Base-by-base conservation (phyloP, 2,113 vertebrate species). In the Pseudonaja textilis region DNA sequence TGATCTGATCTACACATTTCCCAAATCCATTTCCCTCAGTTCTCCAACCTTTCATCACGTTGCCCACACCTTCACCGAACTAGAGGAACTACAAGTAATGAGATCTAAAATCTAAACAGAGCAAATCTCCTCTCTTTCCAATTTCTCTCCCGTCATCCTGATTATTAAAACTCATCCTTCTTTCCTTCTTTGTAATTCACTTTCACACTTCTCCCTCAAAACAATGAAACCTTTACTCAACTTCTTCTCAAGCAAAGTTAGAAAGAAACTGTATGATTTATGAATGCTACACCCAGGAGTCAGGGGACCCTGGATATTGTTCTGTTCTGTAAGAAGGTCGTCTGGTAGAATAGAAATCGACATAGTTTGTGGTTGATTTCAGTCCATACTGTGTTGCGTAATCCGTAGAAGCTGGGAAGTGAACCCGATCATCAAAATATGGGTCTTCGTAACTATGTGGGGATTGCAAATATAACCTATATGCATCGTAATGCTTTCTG, bases 281-380 rank as follows among this genome's bases (percentile, higher is more conserved):
- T 91, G 91, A 94, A 88, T 91, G 95, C 96, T 99, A 99, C 97
- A 99, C 99, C 99, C 99, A 99, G 39, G 99, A 99, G 97, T 99
- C 99, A 0, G 99, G 99, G 9, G 99, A 99, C 92, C 98, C 99
- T 0, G 99, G 99, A 97, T 99, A 99, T 96, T 99, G 99, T 96
- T 99, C 99, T 85, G 98, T 98, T 97, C 98, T 97, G 93, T 98
- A 99, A 39, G 99, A 99, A 96, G 99, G 98, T 96, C 98, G 98
- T 94, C 98, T 98, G 96, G 98, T 99, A 86, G 99, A 99, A 96
- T 99, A 99, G 98, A 99, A 99, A 98, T 99, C 99, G 97, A 99
- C 98, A 0, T 99, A 99, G 96, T 99, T 99, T 94, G 98, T 98
- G 96, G 98, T 97, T 59, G 99, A 98, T 97, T 99, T 99, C 94